A percentile compares a stretch with the other conserved stretches of the same genome.
These are phyloP conservation scores for Clarias gariepinus DNA, from an alignment of 2,113 vertebrate species.

Conservation along the genomic window DNA sequence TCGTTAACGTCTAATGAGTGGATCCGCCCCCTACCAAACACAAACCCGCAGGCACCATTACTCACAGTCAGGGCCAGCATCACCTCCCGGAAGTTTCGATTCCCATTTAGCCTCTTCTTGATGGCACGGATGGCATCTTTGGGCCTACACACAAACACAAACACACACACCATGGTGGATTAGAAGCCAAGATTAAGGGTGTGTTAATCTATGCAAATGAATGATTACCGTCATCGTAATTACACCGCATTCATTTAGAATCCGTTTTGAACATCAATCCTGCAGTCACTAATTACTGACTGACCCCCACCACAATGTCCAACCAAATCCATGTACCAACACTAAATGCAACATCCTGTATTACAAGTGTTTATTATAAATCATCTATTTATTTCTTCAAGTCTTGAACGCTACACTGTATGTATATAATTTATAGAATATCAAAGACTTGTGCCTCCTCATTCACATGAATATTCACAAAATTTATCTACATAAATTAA, in stretches of 20 bases:
- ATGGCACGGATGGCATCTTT: conserved; percentile 93
- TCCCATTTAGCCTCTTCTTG: conserved; percentile 93
- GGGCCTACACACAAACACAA: conserved; percentile 77
- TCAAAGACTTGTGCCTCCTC: neutral
- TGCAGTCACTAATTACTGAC: neutral
- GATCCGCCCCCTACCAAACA: neutral
- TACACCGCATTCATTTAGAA: conserved; percentile 22
- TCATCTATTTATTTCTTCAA: neutral
- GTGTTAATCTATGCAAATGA: neutral
- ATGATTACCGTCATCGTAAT: neutral
- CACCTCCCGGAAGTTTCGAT: conserved; percentile 96
- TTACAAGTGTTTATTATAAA: neutral
- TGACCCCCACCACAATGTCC: neutral
- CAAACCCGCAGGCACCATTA: neutral
- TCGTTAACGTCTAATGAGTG: conserved; percentile 24
- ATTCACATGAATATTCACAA: too few species aligned
- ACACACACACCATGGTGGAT: neutral
- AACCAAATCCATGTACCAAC: too few species aligned
- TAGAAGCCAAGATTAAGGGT: conserved; percentile 8
- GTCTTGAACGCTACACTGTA: too few species aligned
- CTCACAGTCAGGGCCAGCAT: conserved; percentile 95
- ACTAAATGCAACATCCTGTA: neutral
- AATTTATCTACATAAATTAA: too few species aligned
- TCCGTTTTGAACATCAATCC: neutral
- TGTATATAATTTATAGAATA: conserved; percentile 35